phyloP scores from a whole-genome alignment of 1,140 invertebrate species.

The Heterodera schachtii region DNA sequence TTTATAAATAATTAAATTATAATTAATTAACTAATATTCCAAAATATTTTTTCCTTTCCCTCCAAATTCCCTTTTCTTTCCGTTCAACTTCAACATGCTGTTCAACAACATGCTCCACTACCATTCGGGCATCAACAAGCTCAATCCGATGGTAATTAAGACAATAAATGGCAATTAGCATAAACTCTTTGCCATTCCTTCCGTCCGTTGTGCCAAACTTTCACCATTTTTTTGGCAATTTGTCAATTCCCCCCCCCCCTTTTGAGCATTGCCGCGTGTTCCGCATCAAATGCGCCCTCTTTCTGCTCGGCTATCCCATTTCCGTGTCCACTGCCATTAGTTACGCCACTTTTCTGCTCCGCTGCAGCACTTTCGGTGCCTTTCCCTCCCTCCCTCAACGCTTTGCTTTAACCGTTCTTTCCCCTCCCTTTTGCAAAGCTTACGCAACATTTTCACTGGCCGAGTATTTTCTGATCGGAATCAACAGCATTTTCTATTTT shows the following conservation, averaged over 20 bases:
- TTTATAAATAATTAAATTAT: no score
- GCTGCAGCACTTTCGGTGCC: conserved; percentile 42
- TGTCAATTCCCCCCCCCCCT: background rate
- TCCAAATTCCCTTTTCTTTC: background rate
- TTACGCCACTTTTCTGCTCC: conserved; percentile 39
- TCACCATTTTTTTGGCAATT: no score
- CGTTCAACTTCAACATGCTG: conserved; percentile 57
- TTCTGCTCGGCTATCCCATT: conserved; percentile 43
- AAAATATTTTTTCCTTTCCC: background rate
- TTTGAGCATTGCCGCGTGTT: conserved; percentile 45
- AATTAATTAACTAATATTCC: no score
- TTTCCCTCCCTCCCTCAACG: background rate
- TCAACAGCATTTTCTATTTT: conserved; percentile 35
- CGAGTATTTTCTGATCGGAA: conserved; percentile 43
- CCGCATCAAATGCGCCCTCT: conserved; percentile 44
- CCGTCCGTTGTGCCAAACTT: background rate
- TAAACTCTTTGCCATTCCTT: no score
- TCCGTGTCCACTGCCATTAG: conserved; percentile 47
- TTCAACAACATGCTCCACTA: conserved; percentile 51
- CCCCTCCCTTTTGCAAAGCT: conserved; percentile 37
- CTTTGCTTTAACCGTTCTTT: background rate
- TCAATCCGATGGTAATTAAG: conserved; percentile 10
- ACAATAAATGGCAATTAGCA: conserved; percentile 1
- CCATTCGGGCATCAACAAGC: conserved; percentile 37
- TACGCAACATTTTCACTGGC: conserved; percentile 50